These are phyloP conservation scores for Spodoptera exigua DNA, from an alignment of 2,888 invertebrate species.

Conservation along the genomic window DNA sequence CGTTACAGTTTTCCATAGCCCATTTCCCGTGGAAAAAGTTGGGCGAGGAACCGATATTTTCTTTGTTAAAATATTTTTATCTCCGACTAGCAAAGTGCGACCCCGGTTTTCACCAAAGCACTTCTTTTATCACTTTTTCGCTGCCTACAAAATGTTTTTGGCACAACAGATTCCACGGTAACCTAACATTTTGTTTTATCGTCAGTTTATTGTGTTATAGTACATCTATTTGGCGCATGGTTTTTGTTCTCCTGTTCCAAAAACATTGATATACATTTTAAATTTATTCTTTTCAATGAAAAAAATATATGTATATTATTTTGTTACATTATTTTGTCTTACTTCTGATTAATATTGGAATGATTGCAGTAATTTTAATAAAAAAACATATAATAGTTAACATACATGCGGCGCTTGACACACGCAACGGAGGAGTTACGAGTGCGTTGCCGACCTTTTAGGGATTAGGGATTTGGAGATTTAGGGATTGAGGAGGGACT, in stretches of 20 bases:
- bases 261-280: neutral
- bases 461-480: no score
- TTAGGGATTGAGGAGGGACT: no score
- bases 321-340: no score
- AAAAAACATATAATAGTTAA: no score
- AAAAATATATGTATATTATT: no score
- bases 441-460: no score
- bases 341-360: no score
- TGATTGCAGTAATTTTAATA: no score
- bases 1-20: conserved; percentile 53
- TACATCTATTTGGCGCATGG: conserved; percentile 44
- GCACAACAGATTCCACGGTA: conserved; percentile 47
- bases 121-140: conserved; percentile 54
- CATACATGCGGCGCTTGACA: no score
- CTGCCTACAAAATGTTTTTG: conserved; percentile 55
- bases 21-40: conserved; percentile 50
- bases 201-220: conserved; percentile 25
- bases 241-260: conserved; percentile 15
- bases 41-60: conserved; percentile 39
- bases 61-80: conserved; percentile 49
- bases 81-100: conserved; percentile 34
- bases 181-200: conserved; percentile 57
- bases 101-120: conserved; percentile 35
- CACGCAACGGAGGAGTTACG: no score
- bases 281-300: no score